phyloP scores from a whole-genome alignment of 2,888 invertebrate genomes.

The Ceraclea dissimilis region DNA sequence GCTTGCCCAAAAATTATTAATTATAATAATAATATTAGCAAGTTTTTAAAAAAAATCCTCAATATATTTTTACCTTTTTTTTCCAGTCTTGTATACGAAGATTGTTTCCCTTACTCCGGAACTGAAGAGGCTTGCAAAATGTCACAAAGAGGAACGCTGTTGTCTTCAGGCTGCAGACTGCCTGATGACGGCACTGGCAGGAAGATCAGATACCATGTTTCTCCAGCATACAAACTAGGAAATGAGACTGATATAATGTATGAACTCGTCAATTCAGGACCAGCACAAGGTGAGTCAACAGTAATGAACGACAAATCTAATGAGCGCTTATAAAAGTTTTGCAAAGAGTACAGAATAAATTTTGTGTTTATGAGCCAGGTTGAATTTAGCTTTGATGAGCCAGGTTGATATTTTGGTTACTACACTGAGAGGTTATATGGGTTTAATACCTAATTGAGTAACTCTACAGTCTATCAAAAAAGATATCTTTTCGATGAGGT shows the following conservation, averaged over 20 bases:
- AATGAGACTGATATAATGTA: conserved; percentile 83
- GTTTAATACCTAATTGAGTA: too few relatives aligned
- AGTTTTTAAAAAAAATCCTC: too few relatives aligned
- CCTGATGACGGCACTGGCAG: conserved; percentile 44
- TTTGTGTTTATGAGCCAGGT: too few relatives aligned
- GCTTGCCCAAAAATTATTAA: too few relatives aligned
- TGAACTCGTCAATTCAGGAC: conserved; percentile 84
- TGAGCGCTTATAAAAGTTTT: background rate
- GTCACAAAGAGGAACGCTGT: conserved; percentile 38
- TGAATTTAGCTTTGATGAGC: too few relatives aligned
- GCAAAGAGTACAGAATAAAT: too few relatives aligned
- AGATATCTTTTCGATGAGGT: too few relatives aligned
- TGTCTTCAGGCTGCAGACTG: conserved; percentile 49
- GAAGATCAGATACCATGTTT: conserved; percentile 59
- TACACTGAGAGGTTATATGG: too few relatives aligned
- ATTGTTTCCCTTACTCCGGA: conserved; percentile 77
- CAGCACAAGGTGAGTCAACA: conserved; percentile 68
- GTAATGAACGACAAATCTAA: too few relatives aligned
- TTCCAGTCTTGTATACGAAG: conserved; percentile 72
- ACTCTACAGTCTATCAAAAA: too few relatives aligned
- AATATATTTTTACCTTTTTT: background rate
- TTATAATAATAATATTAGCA: too few relatives aligned
- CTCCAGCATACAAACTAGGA: conserved; percentile 67
- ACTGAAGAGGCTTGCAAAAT: conserved; percentile 57
- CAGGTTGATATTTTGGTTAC: too few relatives aligned